Base-by-base conservation (phyloP, 2,888 invertebrate species). In the Eupithecia centaureata region DNA sequence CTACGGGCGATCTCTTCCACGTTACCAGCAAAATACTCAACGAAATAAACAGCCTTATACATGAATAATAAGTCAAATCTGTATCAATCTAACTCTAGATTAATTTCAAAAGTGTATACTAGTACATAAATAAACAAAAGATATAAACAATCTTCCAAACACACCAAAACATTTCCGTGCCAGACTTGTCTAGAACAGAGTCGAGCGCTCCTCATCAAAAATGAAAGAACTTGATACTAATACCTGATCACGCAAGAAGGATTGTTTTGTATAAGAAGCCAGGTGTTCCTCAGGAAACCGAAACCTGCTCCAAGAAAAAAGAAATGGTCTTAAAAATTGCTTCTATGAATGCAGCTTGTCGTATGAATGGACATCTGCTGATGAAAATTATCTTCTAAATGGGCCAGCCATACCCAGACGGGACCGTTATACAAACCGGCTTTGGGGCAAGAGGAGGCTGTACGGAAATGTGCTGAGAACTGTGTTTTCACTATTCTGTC, bases 391-490 rank as follows among this genome's bases (percentile, higher is more conserved):
- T 27, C 18, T 62, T 54, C 61, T 47, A 47, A 47, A 47, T 47
- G 47, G 47, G 47, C 18, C 47, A 47, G 22, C 51, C 35, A 33
- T 62, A 12, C 52, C 52, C 22, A 8, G 30, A 18, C 30, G 32
- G 25, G 22, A 47, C 67, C 67, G 67, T 68, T 68, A 68, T 28
- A 56, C 8, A 25, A 67, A 68, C 67, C 67, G 63, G 67, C 63
- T 63, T 59, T 32, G 59, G 25, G 60, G 56, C 25, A 47, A 38
- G 63, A 54, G 60, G 22, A 15, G n/a, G 67, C 47, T 65, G 3
- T 18, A 18, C n/a, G 57, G 57, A 57, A 57, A 32, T 18, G 27
- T 52, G 28, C n/a, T 32, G 56, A 56, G 28, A 54, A 15, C 10
- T 25, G 51, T 25, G 27, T 27, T 52, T 52, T 52, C 52, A 52